These are phyloP conservation scores for Echinarachnius parma DNA, from an alignment of 53 echinoderm and acorn worm genomes.

Conservation along the genomic window DNA sequence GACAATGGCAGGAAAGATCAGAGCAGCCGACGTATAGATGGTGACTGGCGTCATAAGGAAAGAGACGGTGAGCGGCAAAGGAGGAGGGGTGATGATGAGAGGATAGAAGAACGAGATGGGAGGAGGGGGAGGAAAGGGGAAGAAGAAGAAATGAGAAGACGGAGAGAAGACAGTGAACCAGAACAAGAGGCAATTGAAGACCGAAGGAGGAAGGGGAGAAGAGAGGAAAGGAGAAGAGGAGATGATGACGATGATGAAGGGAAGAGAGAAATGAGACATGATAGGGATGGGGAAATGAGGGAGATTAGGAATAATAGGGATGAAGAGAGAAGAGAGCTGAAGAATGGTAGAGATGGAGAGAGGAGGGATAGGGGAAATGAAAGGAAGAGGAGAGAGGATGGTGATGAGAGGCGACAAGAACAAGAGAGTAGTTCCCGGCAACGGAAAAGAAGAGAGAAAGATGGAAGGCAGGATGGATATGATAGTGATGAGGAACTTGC, in stretches of 20 bases:
- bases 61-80: neutral
- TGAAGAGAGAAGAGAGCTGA: neutral
- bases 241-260: neutral
- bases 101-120: slow-evolving; percentile 11
- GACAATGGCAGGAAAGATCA: slow-evolving; percentile 19
- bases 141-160: slow-evolving; percentile 12
- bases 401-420: neutral
- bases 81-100: neutral
- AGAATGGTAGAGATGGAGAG: slow-evolving; percentile 14
- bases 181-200: neutral
- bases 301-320: slow-evolving; percentile 1
- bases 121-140: slow-evolving; percentile 12
- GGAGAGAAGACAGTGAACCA: neutral
- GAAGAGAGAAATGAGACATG: slow-evolving; percentile 8
- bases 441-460: neutral
- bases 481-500: slow-evolving; percentile 36
- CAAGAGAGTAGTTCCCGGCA: neutral
- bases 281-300: neutral
- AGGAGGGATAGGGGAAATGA: slow-evolving; percentile 5
- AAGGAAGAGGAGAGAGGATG: slow-evolving; percentile 9
- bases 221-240: slow-evolving; percentile 1
- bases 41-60: neutral
- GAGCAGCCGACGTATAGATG: too few relatives aligned
- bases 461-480: slow-evolving; percentile 4
- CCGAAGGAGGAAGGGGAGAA: neutral